Percentiles rank a stretch among this genome's conserved stretches.
phyloP scores from a whole-genome alignment of 1,140 invertebrate genomes.

The Zaprionus taronus region DNA sequence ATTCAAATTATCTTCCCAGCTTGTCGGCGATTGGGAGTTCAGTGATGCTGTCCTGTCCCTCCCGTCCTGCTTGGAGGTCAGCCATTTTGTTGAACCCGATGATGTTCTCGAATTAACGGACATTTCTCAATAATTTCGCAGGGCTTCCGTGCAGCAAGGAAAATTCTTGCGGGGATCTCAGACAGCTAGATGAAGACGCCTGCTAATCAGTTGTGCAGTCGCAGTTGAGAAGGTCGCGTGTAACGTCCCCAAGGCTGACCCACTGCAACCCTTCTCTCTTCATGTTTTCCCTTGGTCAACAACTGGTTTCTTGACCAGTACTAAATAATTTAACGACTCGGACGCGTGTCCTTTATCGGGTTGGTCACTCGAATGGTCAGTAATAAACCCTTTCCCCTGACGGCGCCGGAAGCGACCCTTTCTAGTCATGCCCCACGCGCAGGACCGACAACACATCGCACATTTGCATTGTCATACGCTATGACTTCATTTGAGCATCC shows the following conservation, averaged over 20 bases:
- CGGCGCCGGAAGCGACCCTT: background rate
- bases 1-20: slow-evolving; percentile 74
- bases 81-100: slow-evolving; percentile 68
- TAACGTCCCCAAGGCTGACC: slow-evolving; percentile 50
- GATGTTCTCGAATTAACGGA: slow-evolving; percentile 75
- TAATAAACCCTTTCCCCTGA: slow-evolving; percentile 21
- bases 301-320: slow-evolving; percentile 71
- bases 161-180: background rate
- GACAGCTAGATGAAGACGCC: slow-evolving; percentile 5
- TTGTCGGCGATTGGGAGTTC: slow-evolving; percentile 44
- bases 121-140: slow-evolving; percentile 66
- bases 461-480: slow-evolving; percentile 62
- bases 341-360: slow-evolving; percentile 59
- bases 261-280: slow-evolving; percentile 40
- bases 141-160: background rate
- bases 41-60: slow-evolving; percentile 10
- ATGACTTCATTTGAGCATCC: slow-evolving; percentile 44
- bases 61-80: slow-evolving; percentile 51
- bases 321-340: slow-evolving; percentile 44
- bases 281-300: background rate
- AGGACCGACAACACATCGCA: slow-evolving; percentile 38
- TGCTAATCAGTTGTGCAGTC: slow-evolving; percentile 8
- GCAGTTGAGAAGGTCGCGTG: slow-evolving; percentile 43
- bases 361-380: slow-evolving; percentile 54
- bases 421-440: background rate